These are phyloP conservation scores for Nothocercus nigrocapillus DNA, from an alignment of 2,113 vertebrate species.

Conservation along the genomic window DNA sequence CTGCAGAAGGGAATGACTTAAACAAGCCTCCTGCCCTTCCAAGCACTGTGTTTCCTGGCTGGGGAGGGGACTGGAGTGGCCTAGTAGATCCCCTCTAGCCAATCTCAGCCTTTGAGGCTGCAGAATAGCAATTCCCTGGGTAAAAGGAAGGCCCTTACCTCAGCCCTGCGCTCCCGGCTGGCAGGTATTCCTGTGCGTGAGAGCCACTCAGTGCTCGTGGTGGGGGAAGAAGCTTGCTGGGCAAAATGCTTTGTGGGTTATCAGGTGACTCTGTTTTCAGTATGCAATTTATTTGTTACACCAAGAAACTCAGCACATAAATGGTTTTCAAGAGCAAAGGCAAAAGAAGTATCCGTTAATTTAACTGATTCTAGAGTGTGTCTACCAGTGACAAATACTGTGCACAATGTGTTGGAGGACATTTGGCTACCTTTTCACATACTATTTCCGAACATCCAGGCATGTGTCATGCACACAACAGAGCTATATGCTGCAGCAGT, in stretches of 20 bases:
- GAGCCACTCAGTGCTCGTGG: not conserved
- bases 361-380: not conserved
- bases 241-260: not conserved
- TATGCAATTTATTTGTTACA: not conserved
- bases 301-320: not conserved
- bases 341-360: not conserved
- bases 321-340: not conserved
- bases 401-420: not conserved
- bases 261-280: slow-evolving; percentile 9
- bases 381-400: not conserved
- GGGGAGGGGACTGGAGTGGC: not conserved
- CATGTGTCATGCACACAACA: rapidly evolving
- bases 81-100: not conserved
- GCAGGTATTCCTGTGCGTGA: not conserved
- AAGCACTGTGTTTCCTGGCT: not conserved
- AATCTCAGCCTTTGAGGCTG: not conserved
- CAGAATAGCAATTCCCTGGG: not conserved
- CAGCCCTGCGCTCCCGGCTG: not conserved
- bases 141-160: not conserved
- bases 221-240: not conserved
- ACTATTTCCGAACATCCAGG: not conserved
- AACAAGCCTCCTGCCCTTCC: not conserved
- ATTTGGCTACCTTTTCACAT: not conserved
- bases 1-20: not conserved
- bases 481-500: not conserved